phyloP scores from a whole-genome alignment of 2,797 vertebrate species.

The Phaenicophaeus curvirostris region DNA sequence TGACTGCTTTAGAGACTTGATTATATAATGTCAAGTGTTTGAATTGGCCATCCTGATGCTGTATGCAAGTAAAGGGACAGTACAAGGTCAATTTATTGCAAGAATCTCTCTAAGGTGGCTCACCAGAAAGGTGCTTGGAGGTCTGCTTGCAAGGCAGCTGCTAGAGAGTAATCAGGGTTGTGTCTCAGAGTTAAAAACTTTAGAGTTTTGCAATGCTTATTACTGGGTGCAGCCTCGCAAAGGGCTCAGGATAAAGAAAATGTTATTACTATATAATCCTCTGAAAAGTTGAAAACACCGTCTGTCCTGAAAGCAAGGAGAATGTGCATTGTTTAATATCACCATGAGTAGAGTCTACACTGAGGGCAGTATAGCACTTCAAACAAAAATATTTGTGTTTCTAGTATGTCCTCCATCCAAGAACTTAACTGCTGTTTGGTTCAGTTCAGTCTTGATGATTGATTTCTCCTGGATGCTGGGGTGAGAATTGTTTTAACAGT shows the following conservation, averaged over 20 bases:
- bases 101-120: neutral
- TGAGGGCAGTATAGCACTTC: constrained; percentile 50
- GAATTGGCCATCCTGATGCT: neutral
- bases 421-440: constrained; percentile 34
- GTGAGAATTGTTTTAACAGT: constrained; percentile 58
- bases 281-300: neutral
- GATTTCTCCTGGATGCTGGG: constrained; percentile 60
- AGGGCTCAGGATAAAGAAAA: neutral
- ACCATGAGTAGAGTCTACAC: neutral
- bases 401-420: constrained; percentile 29
- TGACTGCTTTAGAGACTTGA: neutral
- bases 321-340: neutral
- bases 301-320: neutral
- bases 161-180: neutral
- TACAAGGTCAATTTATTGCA: neutral
- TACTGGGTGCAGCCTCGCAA: neutral
- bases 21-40: neutral
- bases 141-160: neutral
- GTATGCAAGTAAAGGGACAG: neutral
- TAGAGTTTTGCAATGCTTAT: neutral
- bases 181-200: neutral
- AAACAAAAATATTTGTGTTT: constrained; percentile 48
- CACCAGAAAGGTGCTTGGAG: neutral
- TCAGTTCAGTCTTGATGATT: constrained; percentile 55
- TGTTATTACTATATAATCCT: neutral